phyloP scores from a whole-genome alignment of 2,888 invertebrate species.

The Melieria picta region DNA sequence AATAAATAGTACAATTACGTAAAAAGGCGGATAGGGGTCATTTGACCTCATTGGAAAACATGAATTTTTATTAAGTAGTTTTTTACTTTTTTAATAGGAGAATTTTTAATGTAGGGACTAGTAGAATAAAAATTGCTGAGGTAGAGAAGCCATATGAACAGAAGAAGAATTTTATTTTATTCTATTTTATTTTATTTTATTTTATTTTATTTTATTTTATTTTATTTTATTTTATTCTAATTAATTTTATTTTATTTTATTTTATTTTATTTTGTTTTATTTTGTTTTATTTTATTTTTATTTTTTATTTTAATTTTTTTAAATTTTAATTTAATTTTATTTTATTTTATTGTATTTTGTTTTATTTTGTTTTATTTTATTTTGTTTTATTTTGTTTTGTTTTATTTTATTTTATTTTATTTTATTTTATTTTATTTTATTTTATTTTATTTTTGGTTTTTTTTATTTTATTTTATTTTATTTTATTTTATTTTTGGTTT shows the following conservation, averaged over 20 bases:
- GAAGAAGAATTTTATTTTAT: neutral
- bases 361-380: constrained; percentile 10
- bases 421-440: neutral
- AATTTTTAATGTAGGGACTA: too few species aligned
- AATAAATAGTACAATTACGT: too few species aligned
- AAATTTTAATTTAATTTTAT: constrained; percentile 5
- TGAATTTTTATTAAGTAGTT: neutral
- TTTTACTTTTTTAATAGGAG: neutral
- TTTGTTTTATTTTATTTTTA: neutral
- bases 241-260: constrained; percentile 6
- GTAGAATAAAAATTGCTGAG: too few species aligned
- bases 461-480: neutral
- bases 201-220: neutral
- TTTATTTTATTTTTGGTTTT: constrained; percentile 3
- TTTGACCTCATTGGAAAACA: too few species aligned
- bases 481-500: constrained; percentile 2
- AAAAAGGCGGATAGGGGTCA: too few species aligned
- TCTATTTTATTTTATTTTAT: constrained; percentile 10
- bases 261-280: neutral
- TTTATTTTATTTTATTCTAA: constrained; percentile 10
- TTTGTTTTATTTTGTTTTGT: constrained; percentile 5
- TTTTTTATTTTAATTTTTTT: too few species aligned
- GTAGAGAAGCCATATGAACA: neutral
- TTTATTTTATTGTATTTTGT: constrained; percentile 4
- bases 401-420: constrained; percentile 13